Evolutionary conservation across 2,888 invertebrate species (phyloP).

Genomic region (Dusona sp.): DNA sequence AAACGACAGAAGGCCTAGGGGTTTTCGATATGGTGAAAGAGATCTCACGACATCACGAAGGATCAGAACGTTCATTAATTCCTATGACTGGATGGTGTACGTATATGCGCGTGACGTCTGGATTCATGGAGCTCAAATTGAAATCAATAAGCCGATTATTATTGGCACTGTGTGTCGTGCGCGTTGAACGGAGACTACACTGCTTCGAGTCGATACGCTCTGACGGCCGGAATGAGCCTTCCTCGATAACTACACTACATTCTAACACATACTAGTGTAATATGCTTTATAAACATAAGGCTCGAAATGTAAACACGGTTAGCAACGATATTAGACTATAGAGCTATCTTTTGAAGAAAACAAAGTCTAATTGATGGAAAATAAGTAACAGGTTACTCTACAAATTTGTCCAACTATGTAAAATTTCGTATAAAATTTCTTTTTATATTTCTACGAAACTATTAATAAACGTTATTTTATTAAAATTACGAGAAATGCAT

Average conservation of each 20-base stretch:
- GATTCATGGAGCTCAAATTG: constrained; percentile 70
- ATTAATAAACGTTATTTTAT: too few relatives aligned
- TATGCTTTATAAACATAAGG: not conserved
- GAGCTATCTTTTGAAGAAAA: not conserved
- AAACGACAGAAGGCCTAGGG: not conserved
- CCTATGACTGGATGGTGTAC: not conserved
- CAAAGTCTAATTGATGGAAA: not conserved
- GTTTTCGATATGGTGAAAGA: constrained; percentile 10
- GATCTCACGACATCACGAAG: not conserved
- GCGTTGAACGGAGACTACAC: constrained; percentile 81
- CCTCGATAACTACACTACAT: constrained; percentile 31
- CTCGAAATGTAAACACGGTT: not conserved
- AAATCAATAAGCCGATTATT: constrained; percentile 83
- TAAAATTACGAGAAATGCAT: too few relatives aligned
- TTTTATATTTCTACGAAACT: not conserved
- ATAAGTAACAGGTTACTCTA: not conserved
- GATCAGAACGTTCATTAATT: constrained; percentile 8
- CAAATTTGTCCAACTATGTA: not conserved
- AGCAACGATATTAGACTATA: not conserved
- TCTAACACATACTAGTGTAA: not conserved
- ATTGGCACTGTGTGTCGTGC: constrained; percentile 71
- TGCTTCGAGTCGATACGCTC: constrained; percentile 79
- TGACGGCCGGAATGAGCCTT: constrained; percentile 55
- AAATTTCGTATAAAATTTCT: not conserved
- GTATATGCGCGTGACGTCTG: constrained; percentile 49